Percentiles rank a stretch among this genome's conserved stretches.
Evolutionary conservation across 2,113 vertebrate genomes (phyloP).

Genomic region (Cyanoderma ruficeps): DNA sequence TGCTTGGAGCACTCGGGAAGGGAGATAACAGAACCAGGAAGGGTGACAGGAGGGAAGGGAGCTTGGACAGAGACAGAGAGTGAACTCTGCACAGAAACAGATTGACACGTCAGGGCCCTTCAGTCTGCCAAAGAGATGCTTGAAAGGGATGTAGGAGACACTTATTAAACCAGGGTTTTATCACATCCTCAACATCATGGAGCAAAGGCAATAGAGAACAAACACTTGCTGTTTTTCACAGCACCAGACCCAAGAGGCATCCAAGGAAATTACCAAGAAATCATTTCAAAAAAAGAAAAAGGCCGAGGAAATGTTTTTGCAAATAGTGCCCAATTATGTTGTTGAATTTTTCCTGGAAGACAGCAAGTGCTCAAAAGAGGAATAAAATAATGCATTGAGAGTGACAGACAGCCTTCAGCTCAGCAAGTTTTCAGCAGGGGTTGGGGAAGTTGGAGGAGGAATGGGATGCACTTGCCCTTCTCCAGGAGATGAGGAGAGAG

Average conservation of each 20-base stretch:
- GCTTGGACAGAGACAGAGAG: neutral
- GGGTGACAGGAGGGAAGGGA: neutral
- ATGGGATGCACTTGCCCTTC: neutral
- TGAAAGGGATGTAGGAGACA: neutral
- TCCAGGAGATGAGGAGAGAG: neutral
- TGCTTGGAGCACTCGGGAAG: fast-evolving
- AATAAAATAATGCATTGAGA: neutral
- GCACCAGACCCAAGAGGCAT: neutral
- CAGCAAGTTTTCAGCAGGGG: neutral
- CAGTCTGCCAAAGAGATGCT: neutral
- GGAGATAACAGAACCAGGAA: fast-evolving
- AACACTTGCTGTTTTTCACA: neutral
- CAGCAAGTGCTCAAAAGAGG: neutral
- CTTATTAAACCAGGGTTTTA: neutral
- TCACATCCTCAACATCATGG: fast-evolving
- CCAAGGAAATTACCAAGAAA: neutral
- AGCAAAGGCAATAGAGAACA: neutral
- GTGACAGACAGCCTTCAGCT: neutral
- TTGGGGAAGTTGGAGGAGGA: neutral
- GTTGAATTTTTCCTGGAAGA: neutral
- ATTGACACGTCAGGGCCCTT: neutral
- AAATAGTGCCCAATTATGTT: neutral
- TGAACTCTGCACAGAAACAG: neutral
- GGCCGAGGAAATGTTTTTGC: neutral
- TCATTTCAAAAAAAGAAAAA: neutral